Percentiles rank a stretch among this genome's conserved stretches.
Evolutionary conservation across 2,113 vertebrate species (phyloP).

Genomic region (Neopipo cinnamomea): DNA sequence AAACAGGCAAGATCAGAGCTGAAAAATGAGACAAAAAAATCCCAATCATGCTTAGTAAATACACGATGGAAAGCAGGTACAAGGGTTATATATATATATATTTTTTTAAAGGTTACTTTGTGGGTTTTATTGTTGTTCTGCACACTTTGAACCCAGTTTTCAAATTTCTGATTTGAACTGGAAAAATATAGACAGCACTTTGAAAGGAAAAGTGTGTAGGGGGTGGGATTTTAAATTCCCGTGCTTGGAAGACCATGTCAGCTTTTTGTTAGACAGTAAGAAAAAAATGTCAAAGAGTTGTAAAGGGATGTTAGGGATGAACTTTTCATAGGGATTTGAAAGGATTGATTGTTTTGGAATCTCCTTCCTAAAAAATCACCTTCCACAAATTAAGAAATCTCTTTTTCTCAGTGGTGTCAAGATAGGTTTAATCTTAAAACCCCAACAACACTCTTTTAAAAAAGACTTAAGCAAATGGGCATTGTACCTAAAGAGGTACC

Average conservation of each 20-base stretch:
- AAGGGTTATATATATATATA: slow-evolving; percentile 76
- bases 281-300: not conserved
- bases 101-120: slow-evolving; percentile 58
- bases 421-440: not conserved
- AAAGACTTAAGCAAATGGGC: not conserved
- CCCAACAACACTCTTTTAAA: not conserved
- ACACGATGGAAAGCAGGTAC: slow-evolving; percentile 75
- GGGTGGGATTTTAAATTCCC: slow-evolving; percentile 18
- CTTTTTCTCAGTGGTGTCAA: slow-evolving; percentile 58
- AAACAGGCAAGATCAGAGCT: slow-evolving; percentile 29
- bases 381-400: slow-evolving; percentile 47
- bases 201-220: not conserved
- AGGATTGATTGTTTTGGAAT: slow-evolving; percentile 45
- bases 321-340: not conserved
- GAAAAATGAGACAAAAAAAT: not conserved
- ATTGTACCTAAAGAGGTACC: not conserved
- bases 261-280: not conserved
- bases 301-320: not conserved
- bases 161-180: slow-evolving; percentile 58
- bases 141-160: slow-evolving; percentile 67
- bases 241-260: not conserved
- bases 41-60: not conserved
- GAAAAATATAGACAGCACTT: not conserved
- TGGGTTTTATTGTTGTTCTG: slow-evolving; percentile 69
- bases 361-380: slow-evolving; percentile 11